Evolutionary conservation across 2,113 vertebrate genomes (phyloP), one percentile per base, ranked within the genome.

Genomic region (Cavia aperea): DNA sequence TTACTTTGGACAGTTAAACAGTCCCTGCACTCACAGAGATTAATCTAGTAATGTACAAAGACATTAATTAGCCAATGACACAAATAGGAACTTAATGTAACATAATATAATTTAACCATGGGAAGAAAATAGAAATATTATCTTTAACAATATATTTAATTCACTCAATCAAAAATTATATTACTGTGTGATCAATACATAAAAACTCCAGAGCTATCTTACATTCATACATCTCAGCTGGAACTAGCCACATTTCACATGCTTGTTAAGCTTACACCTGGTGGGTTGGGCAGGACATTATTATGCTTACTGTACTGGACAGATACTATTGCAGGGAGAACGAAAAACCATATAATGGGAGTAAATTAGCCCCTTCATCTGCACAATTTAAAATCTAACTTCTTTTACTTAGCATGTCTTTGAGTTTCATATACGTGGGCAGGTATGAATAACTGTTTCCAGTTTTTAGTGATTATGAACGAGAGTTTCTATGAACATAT

Each of bases 11-110:
- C 33, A 75, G 60, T 11, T 16, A 79, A 89, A 79, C 10, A 93
- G 85, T 36, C 21, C n/a, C 56, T 60, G 60, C 60, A 81, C 51
- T 89, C 66, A 65, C 31, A 94, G 29, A 94, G 29, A 68, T 86
- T 81, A 94, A 75, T 86, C 62, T 66, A 73, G 63, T 68, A 70
- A 8, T n/a, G 31, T n/a, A 65, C 81, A 93, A 75, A 82, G 63
- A 66, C 46, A 86, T 94, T 84, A 90, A 83, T 65, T 82, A 92
- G 81, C 36, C 75, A 91, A 10, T 24, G 83, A 73, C 62, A 91
- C 39, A 86, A 82, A 60, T 8, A 89, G 77, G 29, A 70, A 86
- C 29, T 87, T 5, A 86, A 94, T 10, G 10, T 63, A 39, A 94
- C 7, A 5, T 49, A 39, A 86, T 33, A 39, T 36, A 66, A 78